Base-by-base conservation (phyloP, 2,888 invertebrate genomes). In the Tryphoninae sp. region DNA sequence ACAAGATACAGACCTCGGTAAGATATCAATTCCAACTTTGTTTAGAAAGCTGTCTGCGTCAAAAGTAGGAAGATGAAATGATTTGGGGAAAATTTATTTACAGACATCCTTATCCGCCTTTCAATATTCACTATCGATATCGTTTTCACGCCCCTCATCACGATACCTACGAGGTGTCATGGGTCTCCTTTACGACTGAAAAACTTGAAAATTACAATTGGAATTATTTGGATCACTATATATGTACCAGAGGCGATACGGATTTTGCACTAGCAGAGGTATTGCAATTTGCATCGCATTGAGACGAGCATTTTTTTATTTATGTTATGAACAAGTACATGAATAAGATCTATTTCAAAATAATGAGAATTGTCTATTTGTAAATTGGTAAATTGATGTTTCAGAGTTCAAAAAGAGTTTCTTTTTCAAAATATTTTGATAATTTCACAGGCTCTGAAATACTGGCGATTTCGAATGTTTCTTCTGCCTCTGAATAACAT, bases 181-280 rank as follows among this genome's bases (percentile, higher is more conserved):
- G 97, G 94, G 98, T 98, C 0, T 96, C 97, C 59, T 99, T 99
- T 92, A 96, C 96, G 1, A 98, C 98, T 0, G 98, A 99, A 92
- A 97, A 98, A 90, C 93, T 98, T 73, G 99, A 99, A 92, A 98
- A 97, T 87, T 99, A 97, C 91, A 98, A 98, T 92, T 99, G 99
- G 99, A 99, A 98, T 92, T 98, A 98, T 90, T 94, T 99, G 93
- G 99, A 99, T 92, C 97, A 98, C 91, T 99, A 98, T 91, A 98
- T 99, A 84, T 98, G 98, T 89, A 98, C 98, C 0, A 94, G 98
- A 81, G 98, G 98, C 0, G 98, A 98, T 90, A 96, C 97, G 0
- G 98, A 98, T 91, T 98, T 97, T 93, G 94, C 95, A 42, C 93
- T 98, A 40, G 96, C 95, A 83, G 97, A 98, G 94, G 97, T 97